These are phyloP conservation scores for Diachasma alloeum DNA, from an alignment of 1,140 invertebrate species.

Conservation along the genomic window DNA sequence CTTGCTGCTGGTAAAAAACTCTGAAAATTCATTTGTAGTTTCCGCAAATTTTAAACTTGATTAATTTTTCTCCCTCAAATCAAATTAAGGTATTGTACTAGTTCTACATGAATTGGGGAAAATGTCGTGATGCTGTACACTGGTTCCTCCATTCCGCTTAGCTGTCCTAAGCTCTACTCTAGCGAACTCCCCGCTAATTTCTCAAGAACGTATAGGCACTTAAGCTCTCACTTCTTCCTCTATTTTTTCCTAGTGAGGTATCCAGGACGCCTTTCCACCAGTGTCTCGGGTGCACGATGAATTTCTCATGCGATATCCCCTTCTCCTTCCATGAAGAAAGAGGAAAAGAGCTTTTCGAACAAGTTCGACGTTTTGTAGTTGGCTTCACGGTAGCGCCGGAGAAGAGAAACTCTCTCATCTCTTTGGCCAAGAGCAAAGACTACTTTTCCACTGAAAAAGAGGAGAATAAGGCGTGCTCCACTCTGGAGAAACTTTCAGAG, in stretches of 20 bases:
- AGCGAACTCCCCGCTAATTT: neutral
- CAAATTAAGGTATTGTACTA: no score
- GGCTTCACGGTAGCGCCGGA: conserved; percentile 1
- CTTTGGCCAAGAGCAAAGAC: conserved; percentile 5
- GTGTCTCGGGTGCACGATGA: conserved; percentile 32
- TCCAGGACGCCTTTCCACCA: conserved; percentile 1
- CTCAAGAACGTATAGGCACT: neutral
- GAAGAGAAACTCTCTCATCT: neutral
- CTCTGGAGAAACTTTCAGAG: no score
- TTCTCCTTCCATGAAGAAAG: conserved; percentile 31
- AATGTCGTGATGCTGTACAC: no score
- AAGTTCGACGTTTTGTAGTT: conserved; percentile 53
- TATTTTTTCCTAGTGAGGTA: conserved; percentile 13
- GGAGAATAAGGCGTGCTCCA: neutral
- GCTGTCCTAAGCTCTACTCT: no score
- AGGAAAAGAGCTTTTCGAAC: conserved; percentile 36
- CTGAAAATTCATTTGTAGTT: no score
- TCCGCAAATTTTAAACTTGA: no score
- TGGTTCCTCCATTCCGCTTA: no score
- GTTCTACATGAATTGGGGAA: no score
- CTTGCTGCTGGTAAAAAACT: no score
- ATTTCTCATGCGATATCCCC: conserved; percentile 28
- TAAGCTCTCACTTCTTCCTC: neutral
- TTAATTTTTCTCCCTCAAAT: no score
- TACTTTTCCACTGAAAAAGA: neutral